These are phyloP conservation scores for Cyanoderma ruficeps DNA, from an alignment of 2,113 vertebrate genomes.

Conservation along the genomic window DNA sequence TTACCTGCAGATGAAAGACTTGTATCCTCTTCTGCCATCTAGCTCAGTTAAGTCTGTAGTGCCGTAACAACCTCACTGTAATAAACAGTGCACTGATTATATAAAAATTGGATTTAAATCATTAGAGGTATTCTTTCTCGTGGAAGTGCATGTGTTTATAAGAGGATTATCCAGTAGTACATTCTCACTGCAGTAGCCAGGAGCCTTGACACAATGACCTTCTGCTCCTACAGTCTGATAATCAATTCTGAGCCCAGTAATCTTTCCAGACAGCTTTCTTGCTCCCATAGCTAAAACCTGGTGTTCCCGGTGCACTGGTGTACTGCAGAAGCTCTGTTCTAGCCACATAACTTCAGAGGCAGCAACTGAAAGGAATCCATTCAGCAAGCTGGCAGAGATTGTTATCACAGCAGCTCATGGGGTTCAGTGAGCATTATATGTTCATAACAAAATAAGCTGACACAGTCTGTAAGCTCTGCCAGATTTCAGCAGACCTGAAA, in stretches of 20 bases:
- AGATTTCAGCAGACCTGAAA: neutral
- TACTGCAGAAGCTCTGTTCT: neutral
- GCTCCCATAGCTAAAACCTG: neutral
- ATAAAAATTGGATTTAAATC: neutral
- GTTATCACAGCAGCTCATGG: conserved; percentile 35
- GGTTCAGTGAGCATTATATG: conserved; percentile 38
- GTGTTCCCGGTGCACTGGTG: neutral
- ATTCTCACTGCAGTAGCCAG: neutral
- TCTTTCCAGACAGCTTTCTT: conserved; percentile 5
- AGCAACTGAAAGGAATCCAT: conserved; percentile 54
- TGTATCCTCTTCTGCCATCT: neutral
- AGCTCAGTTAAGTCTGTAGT: neutral
- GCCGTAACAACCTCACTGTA: neutral
- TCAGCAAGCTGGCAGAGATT: conserved; percentile 57
- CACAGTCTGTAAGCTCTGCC: conserved; percentile 16
- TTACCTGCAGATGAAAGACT: neutral
- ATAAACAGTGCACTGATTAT: neutral
- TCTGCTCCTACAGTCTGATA: neutral
- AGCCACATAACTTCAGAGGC: conserved; percentile 14
- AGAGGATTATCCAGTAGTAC: neutral
- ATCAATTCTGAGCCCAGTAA: neutral
- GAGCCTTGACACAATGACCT: conserved; percentile 1
- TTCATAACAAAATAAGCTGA: conserved; percentile 53
- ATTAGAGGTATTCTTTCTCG: neutral
- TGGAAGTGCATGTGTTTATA: neutral